A percentile compares a stretch with the other conserved stretches of the same genome.
Evolutionary conservation across 2,888 invertebrate species (phyloP).

Genomic region (Volucella inanis): DNA sequence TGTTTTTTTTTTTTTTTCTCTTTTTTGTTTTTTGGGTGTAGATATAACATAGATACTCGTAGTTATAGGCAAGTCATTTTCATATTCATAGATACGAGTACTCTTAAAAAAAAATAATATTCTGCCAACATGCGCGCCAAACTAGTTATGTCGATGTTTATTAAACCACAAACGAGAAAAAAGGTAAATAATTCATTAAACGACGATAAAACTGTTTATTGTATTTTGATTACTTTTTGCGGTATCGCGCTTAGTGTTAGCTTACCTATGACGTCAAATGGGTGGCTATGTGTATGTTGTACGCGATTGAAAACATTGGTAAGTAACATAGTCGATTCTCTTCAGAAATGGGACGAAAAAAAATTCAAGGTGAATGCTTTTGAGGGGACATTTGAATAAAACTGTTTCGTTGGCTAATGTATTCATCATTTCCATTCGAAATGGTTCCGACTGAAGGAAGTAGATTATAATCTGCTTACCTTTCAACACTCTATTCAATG

Average conservation of each 20-base stretch:
- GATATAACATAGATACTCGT: too few species aligned
- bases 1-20: background rate
- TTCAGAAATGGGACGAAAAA: too few species aligned
- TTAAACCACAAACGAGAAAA: background rate
- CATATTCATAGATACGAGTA: too few species aligned
- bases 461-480: too few species aligned
- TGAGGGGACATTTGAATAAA: background rate
- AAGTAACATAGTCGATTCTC: too few species aligned
- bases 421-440: background rate
- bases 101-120: background rate
- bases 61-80: too few species aligned
- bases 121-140: conserved; percentile 1
- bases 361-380: background rate
- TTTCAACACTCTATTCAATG: too few species aligned
- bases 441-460: too few species aligned
- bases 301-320: background rate
- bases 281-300: background rate
- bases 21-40: too few species aligned
- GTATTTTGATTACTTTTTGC: conserved; percentile 1
- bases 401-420: background rate
- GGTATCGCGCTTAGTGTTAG: background rate
- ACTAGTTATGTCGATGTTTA: conserved; percentile 1
- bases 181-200: conserved; percentile 32
- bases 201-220: conserved; percentile 20
- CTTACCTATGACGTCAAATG: conserved; percentile 21